These are phyloP conservation scores for Trissoscelio sp. DNA, from an alignment of 2,888 invertebrate species.

Conservation along the genomic window DNA sequence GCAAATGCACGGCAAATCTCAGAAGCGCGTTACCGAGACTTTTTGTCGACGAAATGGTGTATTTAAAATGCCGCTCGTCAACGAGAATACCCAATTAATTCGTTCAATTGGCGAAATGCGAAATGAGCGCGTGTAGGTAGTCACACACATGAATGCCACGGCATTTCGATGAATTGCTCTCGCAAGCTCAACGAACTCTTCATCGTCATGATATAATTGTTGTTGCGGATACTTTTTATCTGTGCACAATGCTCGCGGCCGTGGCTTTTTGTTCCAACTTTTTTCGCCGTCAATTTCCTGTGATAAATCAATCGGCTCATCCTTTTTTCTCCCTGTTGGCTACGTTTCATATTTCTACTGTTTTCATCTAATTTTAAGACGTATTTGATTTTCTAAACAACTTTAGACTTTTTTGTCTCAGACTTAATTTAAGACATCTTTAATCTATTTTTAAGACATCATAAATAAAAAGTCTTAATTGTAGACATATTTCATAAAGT, in stretches of 20 bases:
- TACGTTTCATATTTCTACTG: no score
- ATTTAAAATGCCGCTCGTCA: slow-evolving; percentile 37
- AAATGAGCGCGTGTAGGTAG: slow-evolving; percentile 51
- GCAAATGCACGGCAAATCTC: no score
- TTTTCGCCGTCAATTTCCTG: slow-evolving; percentile 27
- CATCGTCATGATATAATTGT: slow-evolving; percentile 60
- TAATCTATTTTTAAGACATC: no score
- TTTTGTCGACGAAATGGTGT: no score
- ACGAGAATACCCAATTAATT: slow-evolving; percentile 75
- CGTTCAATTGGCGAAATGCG: slow-evolving; percentile 77
- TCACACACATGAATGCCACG: slow-evolving; percentile 17
- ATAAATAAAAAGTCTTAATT: no score
- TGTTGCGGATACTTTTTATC: slow-evolving; percentile 57
- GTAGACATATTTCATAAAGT: no score
- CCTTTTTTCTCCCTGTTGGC: no score
- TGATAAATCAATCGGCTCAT: slow-evolving; percentile 45
- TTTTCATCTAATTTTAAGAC: no score
- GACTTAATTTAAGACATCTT: no score
- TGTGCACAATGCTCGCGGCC: slow-evolving; percentile 9
- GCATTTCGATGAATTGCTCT: slow-evolving; percentile 36
- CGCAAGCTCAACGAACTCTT: slow-evolving; percentile 68
- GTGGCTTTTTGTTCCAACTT: slow-evolving; percentile 12
- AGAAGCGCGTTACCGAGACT: no score
- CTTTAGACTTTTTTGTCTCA: no score
- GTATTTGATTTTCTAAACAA: no score